Evolutionary conservation across 2,888 invertebrate species (phyloP).

Genomic region (Neocrepidodera transversa): DNA sequence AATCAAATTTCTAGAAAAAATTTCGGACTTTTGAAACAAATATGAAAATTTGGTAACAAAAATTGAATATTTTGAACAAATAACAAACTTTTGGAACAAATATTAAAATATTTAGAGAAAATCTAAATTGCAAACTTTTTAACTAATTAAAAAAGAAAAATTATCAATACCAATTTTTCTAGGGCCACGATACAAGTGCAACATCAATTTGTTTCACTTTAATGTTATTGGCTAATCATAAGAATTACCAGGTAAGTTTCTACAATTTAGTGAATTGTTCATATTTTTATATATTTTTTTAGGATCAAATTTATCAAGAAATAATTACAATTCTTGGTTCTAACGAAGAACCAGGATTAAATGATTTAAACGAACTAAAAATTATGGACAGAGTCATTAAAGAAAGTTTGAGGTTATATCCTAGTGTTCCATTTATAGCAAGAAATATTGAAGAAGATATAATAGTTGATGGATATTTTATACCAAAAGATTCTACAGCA

Average conservation of each 20-base stretch:
- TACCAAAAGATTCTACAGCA: conserved; percentile 64
- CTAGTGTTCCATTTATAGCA: conserved; percentile 55
- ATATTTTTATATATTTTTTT: too few species aligned
- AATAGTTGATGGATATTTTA: conserved; percentile 45
- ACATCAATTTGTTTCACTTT: conserved; percentile 41
- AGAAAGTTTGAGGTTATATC: conserved; percentile 56
- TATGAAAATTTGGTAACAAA: too few species aligned
- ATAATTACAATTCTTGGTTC: conserved; percentile 45
- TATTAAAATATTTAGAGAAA: too few species aligned
- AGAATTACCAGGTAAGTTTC: conserved; percentile 44
- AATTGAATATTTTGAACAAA: too few species aligned
- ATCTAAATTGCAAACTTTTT: too few species aligned
- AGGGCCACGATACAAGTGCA: conserved; percentile 50
- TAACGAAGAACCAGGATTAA: conserved; percentile 41
- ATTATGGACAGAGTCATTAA: conserved; percentile 57
- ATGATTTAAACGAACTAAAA: conserved; percentile 54
- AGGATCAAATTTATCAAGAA: conserved; percentile 44
- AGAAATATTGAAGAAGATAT: conserved; percentile 48
- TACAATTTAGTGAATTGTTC: too few species aligned
- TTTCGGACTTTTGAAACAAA: too few species aligned
- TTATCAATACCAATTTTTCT: too few species aligned
- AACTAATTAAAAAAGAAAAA: too few species aligned
- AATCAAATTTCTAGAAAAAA: too few species aligned
- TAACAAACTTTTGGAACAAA: too few species aligned
- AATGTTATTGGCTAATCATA: conserved; percentile 45